Evolutionary conservation across 2,113 vertebrate genomes (phyloP), one percentile per base, ranked within the genome.

Genomic region (Hydrochoerus hydrochaeris): DNA sequence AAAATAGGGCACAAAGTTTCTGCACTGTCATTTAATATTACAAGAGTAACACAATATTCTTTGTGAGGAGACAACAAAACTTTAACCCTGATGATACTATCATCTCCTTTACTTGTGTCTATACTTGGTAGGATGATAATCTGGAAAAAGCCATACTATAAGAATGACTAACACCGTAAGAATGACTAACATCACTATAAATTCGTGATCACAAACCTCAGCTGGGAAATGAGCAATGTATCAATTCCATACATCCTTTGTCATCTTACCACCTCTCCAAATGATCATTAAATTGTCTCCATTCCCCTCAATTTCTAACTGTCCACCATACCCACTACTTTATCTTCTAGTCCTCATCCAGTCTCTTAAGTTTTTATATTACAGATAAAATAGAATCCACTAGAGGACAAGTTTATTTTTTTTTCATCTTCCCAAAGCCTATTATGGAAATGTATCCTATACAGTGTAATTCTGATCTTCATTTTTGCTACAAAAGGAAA

Each of bases 381-480:
- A 85, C 32, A 94, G 38, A 95, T 32, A 63, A 96, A 93, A 62
- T 19, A 89, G 41, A 89, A 41, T 10, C 49, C 65, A 86, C 5
- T 13, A 12, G 20, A 83, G 2, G 58, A 77, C 2, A 58, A 44
- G 28, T 14, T 35, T 6, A 19, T 14, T 75, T 75, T 75, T 19
- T 44, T 75, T 86, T 69, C 32, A 4, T n/a, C 26, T 77, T 83
- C n/a, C 30, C 5, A 32, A 90, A 90, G 49, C 67, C 65, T 57
- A n/a, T 65, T 7, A 57, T 7, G 11, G 8, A 92, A 60, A 75
- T 12, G 19, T 35, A 10, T 41, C 38, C 30, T 44, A 90, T 38
- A 52, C 41, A 65, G 28, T 78, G 26, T 35, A 81, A 54, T 82
- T 54, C 17, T 80, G 30, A 52, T 52, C n/a, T 81, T 71, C n/a